These are phyloP conservation scores for Eudemis profundana DNA, from an alignment of 2,888 invertebrate species.

Conservation along the genomic window DNA sequence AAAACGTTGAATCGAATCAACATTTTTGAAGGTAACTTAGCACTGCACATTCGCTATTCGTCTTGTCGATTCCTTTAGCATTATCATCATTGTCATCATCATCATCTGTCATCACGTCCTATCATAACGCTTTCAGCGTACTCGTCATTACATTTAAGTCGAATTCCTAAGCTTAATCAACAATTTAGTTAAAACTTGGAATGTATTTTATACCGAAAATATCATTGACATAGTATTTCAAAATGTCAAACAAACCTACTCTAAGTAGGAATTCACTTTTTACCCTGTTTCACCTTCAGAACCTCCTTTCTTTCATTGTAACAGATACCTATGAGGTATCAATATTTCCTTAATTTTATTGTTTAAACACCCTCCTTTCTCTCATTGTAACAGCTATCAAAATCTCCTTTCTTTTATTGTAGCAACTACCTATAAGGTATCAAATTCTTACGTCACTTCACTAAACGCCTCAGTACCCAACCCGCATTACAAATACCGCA, in stretches of 20 bases:
- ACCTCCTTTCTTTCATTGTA: not conserved
- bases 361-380: not conserved
- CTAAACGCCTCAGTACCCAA: not conserved
- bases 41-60: slow-evolving; percentile 59
- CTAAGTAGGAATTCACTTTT: slow-evolving; percentile 8
- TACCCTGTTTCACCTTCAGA: slow-evolving; percentile 19
- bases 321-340: not conserved
- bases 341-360: too few relatives aligned
- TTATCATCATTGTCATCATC: too few relatives aligned
- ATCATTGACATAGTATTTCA: slow-evolving; percentile 3
- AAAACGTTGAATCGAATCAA: slow-evolving; percentile 82
- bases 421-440: not conserved
- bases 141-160: slow-evolving; percentile 21
- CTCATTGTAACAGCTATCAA: not conserved
- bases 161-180: not conserved
- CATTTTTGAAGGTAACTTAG: slow-evolving; percentile 82
- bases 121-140: slow-evolving; percentile 18
- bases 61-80: slow-evolving; percentile 35
- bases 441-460: not conserved
- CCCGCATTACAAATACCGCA: slow-evolving; percentile 16
- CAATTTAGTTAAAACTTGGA: not conserved
- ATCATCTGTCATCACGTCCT: slow-evolving; percentile 15
- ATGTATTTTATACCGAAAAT: slow-evolving; percentile 1
- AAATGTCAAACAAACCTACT: slow-evolving; percentile 7
- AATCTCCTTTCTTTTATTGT: not conserved